These are phyloP conservation scores for Strigops habroptila DNA, from an alignment of 2,113 vertebrate species.

Conservation along the genomic window DNA sequence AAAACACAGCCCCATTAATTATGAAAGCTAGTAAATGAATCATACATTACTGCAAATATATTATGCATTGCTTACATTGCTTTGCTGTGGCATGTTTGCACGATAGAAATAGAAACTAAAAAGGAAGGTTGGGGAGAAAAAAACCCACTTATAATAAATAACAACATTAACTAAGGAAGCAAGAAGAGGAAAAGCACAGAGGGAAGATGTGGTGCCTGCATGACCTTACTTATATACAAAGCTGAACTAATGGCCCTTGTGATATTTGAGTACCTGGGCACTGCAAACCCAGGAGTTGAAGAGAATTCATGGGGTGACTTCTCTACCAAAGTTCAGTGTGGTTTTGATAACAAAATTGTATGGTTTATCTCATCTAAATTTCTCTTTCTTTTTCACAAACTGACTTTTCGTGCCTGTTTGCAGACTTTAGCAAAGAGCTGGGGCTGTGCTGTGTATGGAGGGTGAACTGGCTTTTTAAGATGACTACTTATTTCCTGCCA, in stretches of 20 bases:
- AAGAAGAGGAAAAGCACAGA: background rate
- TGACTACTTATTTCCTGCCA: constrained; percentile 35
- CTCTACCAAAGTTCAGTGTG: background rate
- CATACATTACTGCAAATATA: constrained; percentile 63
- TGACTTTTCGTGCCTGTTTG: background rate
- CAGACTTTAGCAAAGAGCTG: background rate
- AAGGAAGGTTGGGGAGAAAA: background rate
- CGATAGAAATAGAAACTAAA: constrained; percentile 32
- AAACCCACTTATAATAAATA: background rate
- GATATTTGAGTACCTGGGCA: background rate
- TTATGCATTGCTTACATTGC: constrained; percentile 62
- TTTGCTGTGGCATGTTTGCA: constrained; percentile 31
- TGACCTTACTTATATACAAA: background rate
- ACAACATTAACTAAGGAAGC: background rate
- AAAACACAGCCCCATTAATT: constrained; percentile 62
- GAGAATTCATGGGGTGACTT: background rate
- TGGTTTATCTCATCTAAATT: background rate
- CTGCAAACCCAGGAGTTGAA: fast-evolving
- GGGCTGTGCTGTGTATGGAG: background rate
- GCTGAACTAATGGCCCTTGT: background rate
- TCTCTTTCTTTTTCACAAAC: background rate
- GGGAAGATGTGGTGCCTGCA: background rate
- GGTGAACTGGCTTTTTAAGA: background rate
- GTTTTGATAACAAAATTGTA: background rate
- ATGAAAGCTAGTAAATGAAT: constrained; percentile 62